A percentile compares a stretch with the other conserved stretches of the same genome.
These are phyloP conservation scores for Priocnemis perturbator DNA, from an alignment of 2,888 invertebrate genomes.

Conservation along the genomic window DNA sequence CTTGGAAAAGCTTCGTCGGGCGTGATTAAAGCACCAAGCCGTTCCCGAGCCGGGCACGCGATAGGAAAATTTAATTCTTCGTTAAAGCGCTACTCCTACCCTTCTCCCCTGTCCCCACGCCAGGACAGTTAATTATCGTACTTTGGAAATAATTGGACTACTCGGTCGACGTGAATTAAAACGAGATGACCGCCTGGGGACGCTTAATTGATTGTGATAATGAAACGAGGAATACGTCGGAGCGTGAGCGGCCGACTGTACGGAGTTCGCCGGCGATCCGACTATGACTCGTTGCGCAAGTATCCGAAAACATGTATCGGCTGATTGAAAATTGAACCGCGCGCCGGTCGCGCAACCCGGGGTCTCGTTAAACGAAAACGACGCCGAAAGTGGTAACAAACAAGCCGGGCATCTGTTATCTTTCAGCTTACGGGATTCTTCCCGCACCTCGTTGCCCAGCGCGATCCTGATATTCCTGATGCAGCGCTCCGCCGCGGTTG, in stretches of 20 bases:
- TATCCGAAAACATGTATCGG: too few relatives aligned
- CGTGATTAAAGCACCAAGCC: constrained; percentile 60
- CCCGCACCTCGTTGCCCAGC: constrained; percentile 43
- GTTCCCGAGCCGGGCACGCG: constrained; percentile 62
- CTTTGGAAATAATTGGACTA: constrained; percentile 48
- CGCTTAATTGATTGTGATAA: constrained; percentile 32
- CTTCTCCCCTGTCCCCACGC: constrained; percentile 35
- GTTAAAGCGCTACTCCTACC: constrained; percentile 50
- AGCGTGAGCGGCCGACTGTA: constrained; percentile 12
- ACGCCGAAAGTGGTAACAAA: constrained; percentile 42
- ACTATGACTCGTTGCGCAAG: too few relatives aligned
- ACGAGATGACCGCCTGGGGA: constrained; percentile 29
- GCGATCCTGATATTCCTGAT: constrained; percentile 43
- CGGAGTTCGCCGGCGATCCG: too few relatives aligned
- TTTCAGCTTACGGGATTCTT: constrained; percentile 48
- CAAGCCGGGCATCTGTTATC: constrained; percentile 56
- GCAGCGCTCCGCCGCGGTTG: constrained; percentile 34
- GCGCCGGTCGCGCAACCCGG: neutral
- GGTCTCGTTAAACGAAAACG: constrained; percentile 42
- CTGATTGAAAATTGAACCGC: too few relatives aligned
- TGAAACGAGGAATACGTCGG: constrained; percentile 18
- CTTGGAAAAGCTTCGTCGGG: constrained; percentile 56
- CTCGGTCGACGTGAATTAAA: constrained; percentile 42
- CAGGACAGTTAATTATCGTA: constrained; percentile 53
- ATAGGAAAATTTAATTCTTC: constrained; percentile 69